phyloP scores from a whole-genome alignment of 2,888 invertebrate species.

The Drosophila tanythrix region DNA sequence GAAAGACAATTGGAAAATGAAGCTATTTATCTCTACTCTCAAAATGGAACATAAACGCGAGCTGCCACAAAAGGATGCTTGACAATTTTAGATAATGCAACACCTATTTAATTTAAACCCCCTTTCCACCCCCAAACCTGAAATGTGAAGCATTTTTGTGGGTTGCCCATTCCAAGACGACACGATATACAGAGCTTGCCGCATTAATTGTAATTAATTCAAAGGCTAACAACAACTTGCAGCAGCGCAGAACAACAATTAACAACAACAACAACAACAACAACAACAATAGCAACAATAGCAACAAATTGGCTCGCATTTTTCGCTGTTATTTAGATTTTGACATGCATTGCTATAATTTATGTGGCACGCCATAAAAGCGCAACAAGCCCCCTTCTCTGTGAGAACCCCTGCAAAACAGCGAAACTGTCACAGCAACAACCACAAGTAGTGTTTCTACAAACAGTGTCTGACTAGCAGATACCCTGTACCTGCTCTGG shows the following conservation, averaged over 20 bases:
- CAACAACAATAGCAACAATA: background rate
- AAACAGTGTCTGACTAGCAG: background rate
- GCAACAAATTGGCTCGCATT: slow-evolving; percentile 35
- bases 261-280: slow-evolving; percentile 10
- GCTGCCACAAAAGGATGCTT: background rate
- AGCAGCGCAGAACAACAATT: slow-evolving; percentile 20
- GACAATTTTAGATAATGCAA: background rate
- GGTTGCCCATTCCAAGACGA: background rate
- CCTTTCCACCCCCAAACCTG: background rate
- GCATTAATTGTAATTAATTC: slow-evolving; percentile 49
- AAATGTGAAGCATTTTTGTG: background rate
- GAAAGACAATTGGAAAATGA: background rate
- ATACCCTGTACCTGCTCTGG: background rate
- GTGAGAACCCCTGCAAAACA: background rate
- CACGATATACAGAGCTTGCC: background rate
- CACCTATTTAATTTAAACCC: background rate
- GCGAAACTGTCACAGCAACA: slow-evolving; percentile 30
- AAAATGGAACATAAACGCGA: background rate
- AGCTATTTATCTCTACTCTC: background rate
- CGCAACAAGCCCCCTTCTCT: slow-evolving; percentile 24
- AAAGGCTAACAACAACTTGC: slow-evolving; percentile 19
- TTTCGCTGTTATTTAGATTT: slow-evolving; percentile 54
- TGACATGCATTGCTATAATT: slow-evolving; percentile 43
- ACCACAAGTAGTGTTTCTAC: background rate
- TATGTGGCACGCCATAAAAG: slow-evolving; percentile 68